These are phyloP conservation scores for Scolopax bukidnonensis DNA, from an alignment of 2,797 vertebrate genomes.

Conservation along the genomic window DNA sequence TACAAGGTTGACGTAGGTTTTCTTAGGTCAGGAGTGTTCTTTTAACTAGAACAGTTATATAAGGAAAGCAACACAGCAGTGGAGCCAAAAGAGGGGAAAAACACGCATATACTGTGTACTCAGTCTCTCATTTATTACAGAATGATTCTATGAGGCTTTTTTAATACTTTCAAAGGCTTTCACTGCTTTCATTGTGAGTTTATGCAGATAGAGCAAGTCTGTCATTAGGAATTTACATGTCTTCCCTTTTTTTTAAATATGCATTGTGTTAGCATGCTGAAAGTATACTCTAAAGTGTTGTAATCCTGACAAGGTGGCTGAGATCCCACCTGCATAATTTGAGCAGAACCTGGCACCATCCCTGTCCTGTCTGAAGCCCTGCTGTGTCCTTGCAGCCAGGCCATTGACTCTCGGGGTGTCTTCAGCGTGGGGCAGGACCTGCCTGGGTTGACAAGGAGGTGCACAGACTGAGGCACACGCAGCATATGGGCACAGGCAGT, in stretches of 20 bases:
- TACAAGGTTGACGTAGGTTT: conserved; percentile 59
- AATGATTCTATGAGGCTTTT: background rate
- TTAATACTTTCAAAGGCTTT: background rate
- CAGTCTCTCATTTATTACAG: background rate
- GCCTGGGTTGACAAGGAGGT: background rate
- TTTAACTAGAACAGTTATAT: conserved; percentile 61
- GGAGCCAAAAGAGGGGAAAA: background rate
- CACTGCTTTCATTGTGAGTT: background rate
- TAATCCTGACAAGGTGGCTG: background rate
- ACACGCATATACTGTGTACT: background rate
- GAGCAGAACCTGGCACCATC: background rate
- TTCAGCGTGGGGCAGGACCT: background rate
- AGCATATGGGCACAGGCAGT: background rate
- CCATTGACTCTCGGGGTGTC: background rate
- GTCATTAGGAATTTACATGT: background rate
- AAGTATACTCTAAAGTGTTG: background rate
- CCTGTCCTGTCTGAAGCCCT: background rate
- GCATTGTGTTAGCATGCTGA: background rate
- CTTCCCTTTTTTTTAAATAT: background rate
- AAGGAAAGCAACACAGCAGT: conserved; percentile 54
- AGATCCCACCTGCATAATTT: background rate
- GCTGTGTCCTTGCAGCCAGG: background rate
- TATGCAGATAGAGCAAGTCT: background rate
- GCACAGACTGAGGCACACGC: background rate
- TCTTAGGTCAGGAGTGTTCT: conserved; percentile 60